phyloP scores from a whole-genome alignment of 2,797 vertebrate genomes.

The Austrolebias charrua region DNA sequence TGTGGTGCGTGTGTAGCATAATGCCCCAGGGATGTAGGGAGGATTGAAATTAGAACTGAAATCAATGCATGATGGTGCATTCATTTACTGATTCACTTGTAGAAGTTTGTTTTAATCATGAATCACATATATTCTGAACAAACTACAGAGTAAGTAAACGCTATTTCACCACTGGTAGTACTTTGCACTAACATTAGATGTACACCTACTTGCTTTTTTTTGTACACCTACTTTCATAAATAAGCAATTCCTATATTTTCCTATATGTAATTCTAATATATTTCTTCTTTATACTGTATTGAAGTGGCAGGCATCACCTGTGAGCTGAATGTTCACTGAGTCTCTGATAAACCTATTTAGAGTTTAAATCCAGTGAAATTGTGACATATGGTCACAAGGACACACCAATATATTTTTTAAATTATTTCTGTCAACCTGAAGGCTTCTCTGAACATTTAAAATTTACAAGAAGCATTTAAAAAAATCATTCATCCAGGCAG shows the following conservation, averaged over 20 bases:
- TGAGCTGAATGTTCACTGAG: neutral
- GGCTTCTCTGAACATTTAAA: constrained; percentile 18
- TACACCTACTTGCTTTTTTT: too few species aligned
- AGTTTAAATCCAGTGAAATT: constrained; percentile 7
- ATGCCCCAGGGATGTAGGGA: too few species aligned
- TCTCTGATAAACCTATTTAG: constrained; percentile 6
- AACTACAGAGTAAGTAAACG: neutral
- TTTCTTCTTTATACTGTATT: neutral
- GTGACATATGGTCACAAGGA: neutral
- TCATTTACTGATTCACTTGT: neutral
- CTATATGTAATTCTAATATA: neutral
- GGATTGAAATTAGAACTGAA: neutral
- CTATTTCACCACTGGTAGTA: neutral
- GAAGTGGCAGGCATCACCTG: neutral
- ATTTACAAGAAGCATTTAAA: constrained; percentile 12
- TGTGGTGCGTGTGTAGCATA: too few species aligned
- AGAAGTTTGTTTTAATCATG: neutral
- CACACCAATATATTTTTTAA: neutral
- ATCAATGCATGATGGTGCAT: neutral
- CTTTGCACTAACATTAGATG: neutral
- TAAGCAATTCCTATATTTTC: neutral
- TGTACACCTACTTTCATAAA: neutral
- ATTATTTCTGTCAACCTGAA: neutral
- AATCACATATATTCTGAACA: neutral
- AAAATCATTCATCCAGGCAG: constrained; percentile 42